These are phyloP conservation scores for Azemiops feae DNA, from an alignment of 2,113 vertebrate species.

Conservation along the genomic window DNA sequence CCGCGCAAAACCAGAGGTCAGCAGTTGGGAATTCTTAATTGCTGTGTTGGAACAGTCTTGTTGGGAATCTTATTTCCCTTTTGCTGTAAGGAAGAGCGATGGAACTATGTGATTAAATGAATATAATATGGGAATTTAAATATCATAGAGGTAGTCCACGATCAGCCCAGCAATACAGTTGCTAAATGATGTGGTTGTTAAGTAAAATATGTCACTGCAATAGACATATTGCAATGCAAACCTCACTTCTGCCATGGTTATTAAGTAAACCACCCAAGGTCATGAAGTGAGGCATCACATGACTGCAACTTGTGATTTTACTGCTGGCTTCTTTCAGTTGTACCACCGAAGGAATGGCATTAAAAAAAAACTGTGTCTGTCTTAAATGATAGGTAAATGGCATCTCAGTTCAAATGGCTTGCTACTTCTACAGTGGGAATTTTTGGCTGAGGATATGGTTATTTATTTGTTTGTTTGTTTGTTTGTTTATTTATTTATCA, in stretches of 20 bases:
- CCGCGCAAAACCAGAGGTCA: neutral
- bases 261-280: neutral
- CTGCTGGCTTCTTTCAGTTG: neutral
- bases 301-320: neutral
- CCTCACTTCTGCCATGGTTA: neutral
- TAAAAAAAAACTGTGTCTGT: neutral
- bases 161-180: neutral
- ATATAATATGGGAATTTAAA: neutral
- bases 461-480: neutral
- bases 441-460: neutral
- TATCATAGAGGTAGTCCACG: neutral
- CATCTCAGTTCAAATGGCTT: neutral
- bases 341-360: neutral
- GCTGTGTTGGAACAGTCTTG: neutral
- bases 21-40: conserved; percentile 36
- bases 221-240: neutral
- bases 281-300: neutral
- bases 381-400: neutral
- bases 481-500: neutral
- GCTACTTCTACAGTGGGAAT: neutral
- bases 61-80: neutral
- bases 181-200: neutral
- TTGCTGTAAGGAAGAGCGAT: neutral
- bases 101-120: neutral
- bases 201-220: neutral